Percentiles rank a stretch among this genome's conserved stretches.
phyloP scores from a whole-genome alignment of 2,797 vertebrate species.

The Steatocranus sp. region DNA sequence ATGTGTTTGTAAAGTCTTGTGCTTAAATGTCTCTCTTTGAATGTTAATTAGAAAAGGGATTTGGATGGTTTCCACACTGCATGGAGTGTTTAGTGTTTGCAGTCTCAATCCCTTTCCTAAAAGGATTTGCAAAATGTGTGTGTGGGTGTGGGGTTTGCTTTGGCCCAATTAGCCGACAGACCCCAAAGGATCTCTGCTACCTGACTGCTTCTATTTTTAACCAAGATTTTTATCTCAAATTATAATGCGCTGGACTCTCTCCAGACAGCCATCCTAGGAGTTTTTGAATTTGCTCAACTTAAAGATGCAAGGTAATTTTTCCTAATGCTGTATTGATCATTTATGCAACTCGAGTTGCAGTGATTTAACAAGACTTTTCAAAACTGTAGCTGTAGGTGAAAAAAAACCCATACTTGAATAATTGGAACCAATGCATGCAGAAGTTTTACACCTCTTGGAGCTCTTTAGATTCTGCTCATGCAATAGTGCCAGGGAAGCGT shows the following conservation, averaged over 20 bases:
- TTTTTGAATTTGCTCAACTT: background rate
- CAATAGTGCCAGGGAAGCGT: background rate
- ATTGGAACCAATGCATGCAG: background rate
- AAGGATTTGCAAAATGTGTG: slow-evolving; percentile 24
- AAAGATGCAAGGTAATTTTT: background rate
- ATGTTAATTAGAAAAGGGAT: slow-evolving; percentile 60
- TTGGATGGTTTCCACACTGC: slow-evolving; percentile 32
- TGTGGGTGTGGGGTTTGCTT: slow-evolving; percentile 11
- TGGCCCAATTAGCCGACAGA: slow-evolving; percentile 25
- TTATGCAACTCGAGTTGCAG: background rate
- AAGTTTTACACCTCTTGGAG: background rate
- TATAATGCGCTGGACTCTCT: background rate
- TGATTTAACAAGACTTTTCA: background rate
- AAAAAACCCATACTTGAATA: background rate
- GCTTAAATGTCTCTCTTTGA: slow-evolving; percentile 52
- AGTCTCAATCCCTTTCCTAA: slow-evolving; percentile 25
- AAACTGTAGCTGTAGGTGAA: background rate
- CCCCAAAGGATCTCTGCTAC: slow-evolving; percentile 9
- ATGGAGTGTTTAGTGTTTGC: slow-evolving; percentile 35
- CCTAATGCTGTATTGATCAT: background rate
- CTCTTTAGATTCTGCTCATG: background rate
- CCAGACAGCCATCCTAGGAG: background rate
- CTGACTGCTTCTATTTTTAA: slow-evolving; percentile 12
- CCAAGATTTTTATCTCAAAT: slow-evolving; percentile 7
- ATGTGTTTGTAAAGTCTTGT: slow-evolving; percentile 38